Base-by-base conservation (phyloP, 2,113 vertebrate genomes). In the Cinclus cinclus region DNA sequence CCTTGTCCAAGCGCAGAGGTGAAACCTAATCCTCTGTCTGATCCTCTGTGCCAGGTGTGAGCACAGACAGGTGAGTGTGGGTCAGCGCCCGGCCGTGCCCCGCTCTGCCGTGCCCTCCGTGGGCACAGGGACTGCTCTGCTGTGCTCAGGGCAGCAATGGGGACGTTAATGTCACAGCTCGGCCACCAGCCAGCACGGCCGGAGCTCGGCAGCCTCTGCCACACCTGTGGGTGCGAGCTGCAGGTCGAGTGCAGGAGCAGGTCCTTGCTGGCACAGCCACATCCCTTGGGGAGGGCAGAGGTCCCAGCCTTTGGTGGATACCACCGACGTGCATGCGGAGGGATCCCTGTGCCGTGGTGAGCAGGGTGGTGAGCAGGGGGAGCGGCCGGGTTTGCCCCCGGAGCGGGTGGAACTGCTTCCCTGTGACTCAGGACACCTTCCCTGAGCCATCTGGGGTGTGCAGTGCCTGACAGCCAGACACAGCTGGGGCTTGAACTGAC, bases 291-390 rank as follows among this genome's bases (percentile, higher is more conserved):
- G 19, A 46, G 12, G 4, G 6, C n/a, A 58, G 76, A 64, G 81
- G 71, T 64, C 20, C 5, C 33, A 5, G 49, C 41, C 49, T 60
- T 19, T 0, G 4, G 4, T 11, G 0, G 10, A 20, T 52, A 41
- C 13, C 8, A 1, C 59, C 10, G 1, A 10, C 4, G 22, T 1
- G 5, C 1, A 1, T 78, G 21, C 0, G 6, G 47, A 70, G 69
- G 75, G 63, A 25, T 68, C 70, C 35, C 24, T 63, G 35, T n/a
- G 24, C 33, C 8, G 69, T 59, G 23, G 62, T 0, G 4, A 35
- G 68, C 22, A 5, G 78, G 79, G n/a, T 0, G 4, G 41, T 13
- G 0, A 44, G 74, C 7, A 7, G 1, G 58, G 14, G 91, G 63
- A 60, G 75, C 2, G 1, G 69, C 41, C 1, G 6, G 39, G 22